Evolutionary conservation across 2,797 vertebrate species (phyloP), one percentile per base, ranked within the genome.

Genomic region (Scleropages formosus): DNA sequence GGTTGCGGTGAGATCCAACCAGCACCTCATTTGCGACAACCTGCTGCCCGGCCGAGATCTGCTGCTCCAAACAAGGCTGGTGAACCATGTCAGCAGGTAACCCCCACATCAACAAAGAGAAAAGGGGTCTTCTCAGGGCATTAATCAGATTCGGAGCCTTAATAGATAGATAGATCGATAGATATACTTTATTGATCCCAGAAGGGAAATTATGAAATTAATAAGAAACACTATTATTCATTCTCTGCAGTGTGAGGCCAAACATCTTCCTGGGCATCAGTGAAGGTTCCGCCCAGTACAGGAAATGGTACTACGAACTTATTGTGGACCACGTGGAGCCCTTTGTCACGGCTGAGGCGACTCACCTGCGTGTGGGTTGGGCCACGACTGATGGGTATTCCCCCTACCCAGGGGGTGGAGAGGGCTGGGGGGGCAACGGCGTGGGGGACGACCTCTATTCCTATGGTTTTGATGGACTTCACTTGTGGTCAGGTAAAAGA

Each of bases 11-110:
- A 91, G 96, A 4, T 96, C 96, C 61, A 98, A 98, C 88, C 96
- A 98, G 80, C 93, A 98, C 80, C 90, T 98, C 74, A 98, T 98
- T 83, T 98, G 96, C 89, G 96, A 98, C 85, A 98, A 98, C 84
- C 90, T 98, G n/a, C 93, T 98, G 51, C 96, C 96, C 4, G 96
- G 96, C 77, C 88, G 96, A 89, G 96, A 98, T 73, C 87, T 98
- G 8, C 86, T 98, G 9, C 85, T 98, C 76, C 96, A 98, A 86
- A 98, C 96, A 0, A 92, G 95, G 0, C 94, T 98, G 75, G 92
- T 96, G 80, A 98, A 98, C 88, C 95, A 98, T 1, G 94, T 97
- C 80, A 96, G 93, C 94, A 98, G 96, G 96, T 98, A 90, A 73
- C 31, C 72, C 65, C 56, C 4, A 9, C 22, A 1, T 20, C n/a